Evolutionary conservation across 2,113 vertebrate species (phyloP).

Genomic region (Rousettus leschenaultii): DNA sequence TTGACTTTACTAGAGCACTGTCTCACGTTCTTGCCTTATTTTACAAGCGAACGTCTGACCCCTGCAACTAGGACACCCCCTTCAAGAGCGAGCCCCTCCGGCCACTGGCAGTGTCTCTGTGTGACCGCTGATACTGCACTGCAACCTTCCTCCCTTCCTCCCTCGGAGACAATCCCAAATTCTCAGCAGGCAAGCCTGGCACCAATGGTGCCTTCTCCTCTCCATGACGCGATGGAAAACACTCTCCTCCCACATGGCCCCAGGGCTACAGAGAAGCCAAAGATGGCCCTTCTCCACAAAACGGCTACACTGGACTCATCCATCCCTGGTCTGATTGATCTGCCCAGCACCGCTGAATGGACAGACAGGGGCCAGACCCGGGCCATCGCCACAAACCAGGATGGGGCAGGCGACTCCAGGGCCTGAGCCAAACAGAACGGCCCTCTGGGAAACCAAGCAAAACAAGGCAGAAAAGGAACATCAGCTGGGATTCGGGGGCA

Average conservation of each 20-base stretch:
- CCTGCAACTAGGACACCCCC: neutral
- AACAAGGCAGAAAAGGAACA: neutral
- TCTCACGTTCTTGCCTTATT: neutral
- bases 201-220: neutral
- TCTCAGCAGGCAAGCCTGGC: neutral
- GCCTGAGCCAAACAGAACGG: neutral
- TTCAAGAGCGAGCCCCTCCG: neutral
- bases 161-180: fast-evolving
- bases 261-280: neutral
- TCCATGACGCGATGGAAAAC: neutral
- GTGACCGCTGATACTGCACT: fast-evolving
- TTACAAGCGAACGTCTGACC: neutral
- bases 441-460: neutral
- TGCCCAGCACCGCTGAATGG: neutral
- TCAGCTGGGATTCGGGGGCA: neutral
- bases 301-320: fast-evolving
- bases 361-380: neutral
- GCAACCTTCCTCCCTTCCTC: neutral
- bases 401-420: neutral
- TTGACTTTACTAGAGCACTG: neutral
- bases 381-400: neutral
- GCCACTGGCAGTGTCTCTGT: neutral
- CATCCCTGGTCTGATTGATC: neutral
- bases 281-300: neutral
- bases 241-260: neutral